Base-by-base conservation (phyloP, 2,113 vertebrate genomes). In the Anser cygnoides region DNA sequence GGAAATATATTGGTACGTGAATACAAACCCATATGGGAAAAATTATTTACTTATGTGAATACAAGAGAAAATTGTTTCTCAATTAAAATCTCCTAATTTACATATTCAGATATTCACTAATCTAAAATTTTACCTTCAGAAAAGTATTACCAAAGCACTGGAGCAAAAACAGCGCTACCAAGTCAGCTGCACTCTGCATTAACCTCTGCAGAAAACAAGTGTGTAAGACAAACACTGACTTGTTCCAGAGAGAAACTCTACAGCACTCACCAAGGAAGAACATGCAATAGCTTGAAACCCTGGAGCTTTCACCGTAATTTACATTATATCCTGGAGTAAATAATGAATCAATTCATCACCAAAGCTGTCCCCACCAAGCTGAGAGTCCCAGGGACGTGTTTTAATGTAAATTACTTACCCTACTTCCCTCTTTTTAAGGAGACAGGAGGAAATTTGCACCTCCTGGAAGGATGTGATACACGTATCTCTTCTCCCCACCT, bases 191-290 rank as follows among this genome's bases (percentile, higher is more conserved):
- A 19, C 37, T 85, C 59, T 71, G 63, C 75, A 31, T 52, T 80
- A 85, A 79, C 66, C 70, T 91, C 93, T 73, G 70, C 49, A 79
- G 81, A 89, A 89, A 78, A 57, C 20, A 70, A 84, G 81, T 76
- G 49, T 74, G 57, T 26, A 20, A 68, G 73, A 49, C 65, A 81
- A 81, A 87, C 52, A 61, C 21, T 46, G 61, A 43, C 19, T n/a
- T 50, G 23, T 4, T 74, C 71, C 87, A 71, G 66, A 57, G 80
- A 72, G 49, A 90, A 93, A 55, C 46, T 41, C 57, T 58, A 33
- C 67, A 77, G 67, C 1, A 0, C 72, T 85, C 59, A 49, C 55
- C 49, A 33, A 55, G 50, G 62, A 83, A 39, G 22, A 89, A 3
- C 37, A 74, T 0, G 18, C 25, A 70, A 17, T 41, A 63, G 43